phyloP scores from a whole-genome alignment of 2,888 invertebrate species.

The Drosophila silvestris region DNA sequence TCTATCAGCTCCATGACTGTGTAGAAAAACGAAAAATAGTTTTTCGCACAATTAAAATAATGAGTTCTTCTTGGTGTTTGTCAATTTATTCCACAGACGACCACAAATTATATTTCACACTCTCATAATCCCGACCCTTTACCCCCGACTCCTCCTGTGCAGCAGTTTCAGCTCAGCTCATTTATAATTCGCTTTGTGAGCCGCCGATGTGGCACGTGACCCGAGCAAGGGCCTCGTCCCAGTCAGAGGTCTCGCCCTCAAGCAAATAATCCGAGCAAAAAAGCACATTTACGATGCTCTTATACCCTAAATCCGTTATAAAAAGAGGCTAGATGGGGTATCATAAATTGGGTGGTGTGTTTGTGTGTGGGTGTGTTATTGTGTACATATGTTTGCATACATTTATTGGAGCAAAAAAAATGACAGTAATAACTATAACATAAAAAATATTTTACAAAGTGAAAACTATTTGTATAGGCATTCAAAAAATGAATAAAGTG shows the following conservation, averaged over 20 bases:
- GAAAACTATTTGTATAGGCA: not conserved
- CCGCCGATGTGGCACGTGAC: slow-evolving; percentile 47
- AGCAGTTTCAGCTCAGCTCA: slow-evolving; percentile 10
- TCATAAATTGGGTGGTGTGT: not conserved
- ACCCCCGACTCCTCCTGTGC: slow-evolving; percentile 8
- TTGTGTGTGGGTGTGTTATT: not conserved
- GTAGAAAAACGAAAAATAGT: not conserved
- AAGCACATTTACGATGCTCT: slow-evolving; percentile 22
- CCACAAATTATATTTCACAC: slow-evolving; percentile 37
- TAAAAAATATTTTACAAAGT: not conserved
- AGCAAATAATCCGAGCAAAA: slow-evolving; percentile 19
- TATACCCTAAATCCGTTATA: slow-evolving; percentile 12
- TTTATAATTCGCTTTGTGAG: slow-evolving; percentile 34
- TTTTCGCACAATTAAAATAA: slow-evolving; percentile 45
- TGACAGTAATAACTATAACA: not conserved
- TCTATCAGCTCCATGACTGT: not conserved
- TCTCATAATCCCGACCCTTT: slow-evolving; percentile 1
- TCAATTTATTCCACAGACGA: slow-evolving; percentile 41
- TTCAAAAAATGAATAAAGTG: not conserved
- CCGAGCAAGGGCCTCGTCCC: slow-evolving; percentile 20
- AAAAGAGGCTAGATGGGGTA: not conserved
- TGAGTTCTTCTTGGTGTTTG: slow-evolving; percentile 29
- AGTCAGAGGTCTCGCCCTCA: not conserved
- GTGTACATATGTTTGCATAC: not conserved
- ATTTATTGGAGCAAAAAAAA: not conserved